Evolutionary conservation across 1,140 invertebrate genomes (phyloP).

Genomic region (Oreohelix idahoensis): DNA sequence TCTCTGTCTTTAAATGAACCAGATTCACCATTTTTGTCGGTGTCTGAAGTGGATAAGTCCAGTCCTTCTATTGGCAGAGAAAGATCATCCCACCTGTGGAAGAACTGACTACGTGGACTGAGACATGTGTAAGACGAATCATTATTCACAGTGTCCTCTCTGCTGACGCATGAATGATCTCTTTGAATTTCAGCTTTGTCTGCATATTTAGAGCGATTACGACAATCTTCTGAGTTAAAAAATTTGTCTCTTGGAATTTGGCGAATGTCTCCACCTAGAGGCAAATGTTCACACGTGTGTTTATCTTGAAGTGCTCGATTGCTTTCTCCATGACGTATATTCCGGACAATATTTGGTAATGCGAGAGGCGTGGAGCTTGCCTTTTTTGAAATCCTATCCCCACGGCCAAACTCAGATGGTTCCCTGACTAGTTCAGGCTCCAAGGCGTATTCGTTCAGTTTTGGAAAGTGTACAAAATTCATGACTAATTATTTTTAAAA

Average conservation of each 20-base stretch:
- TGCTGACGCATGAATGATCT: neutral
- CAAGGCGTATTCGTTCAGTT: constrained; percentile 10
- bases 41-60: neutral
- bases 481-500: neutral
- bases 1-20: too few relatives aligned
- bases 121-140: neutral
- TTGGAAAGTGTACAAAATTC: constrained; percentile 31
- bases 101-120: neutral
- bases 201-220: neutral
- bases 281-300: neutral
- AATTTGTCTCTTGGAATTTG: neutral
- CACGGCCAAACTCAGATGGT: neutral
- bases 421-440: constrained; percentile 9
- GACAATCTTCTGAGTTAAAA: neutral
- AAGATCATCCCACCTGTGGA: neutral
- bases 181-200: neutral
- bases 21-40: too few relatives aligned
- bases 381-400: too few relatives aligned
- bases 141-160: neutral
- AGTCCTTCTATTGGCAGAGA: neutral
- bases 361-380: neutral
- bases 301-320: neutral
- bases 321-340: neutral
- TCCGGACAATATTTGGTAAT: neutral
- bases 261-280: neutral